Base-by-base conservation (phyloP, 2,797 vertebrate species). In the Eulemur mongoz region DNA sequence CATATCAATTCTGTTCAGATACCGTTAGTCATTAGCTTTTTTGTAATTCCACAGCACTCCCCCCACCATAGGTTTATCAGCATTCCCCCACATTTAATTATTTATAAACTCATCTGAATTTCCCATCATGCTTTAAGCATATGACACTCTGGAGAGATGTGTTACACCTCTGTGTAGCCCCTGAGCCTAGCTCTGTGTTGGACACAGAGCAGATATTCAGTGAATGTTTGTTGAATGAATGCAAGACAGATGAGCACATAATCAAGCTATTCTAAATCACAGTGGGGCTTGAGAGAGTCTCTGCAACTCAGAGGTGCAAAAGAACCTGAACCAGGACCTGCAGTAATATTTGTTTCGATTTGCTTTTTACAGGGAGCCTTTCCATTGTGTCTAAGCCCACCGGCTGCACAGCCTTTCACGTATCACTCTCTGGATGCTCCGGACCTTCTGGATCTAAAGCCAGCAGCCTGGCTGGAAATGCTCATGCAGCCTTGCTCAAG, bases 361-460 rank as follows among this genome's bases (percentile, higher is more conserved):
- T 63, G 2, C 1, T 75, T 82, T 92, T 78, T 48, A 43, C 14
- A 69, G 6, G 15, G 6, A 93, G 12, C 1, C 32, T 91, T 57
- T 27, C 3, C 18, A 25, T 50, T 84, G 38, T 52, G 14, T 96
- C 48, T 54, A 95, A 91, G 48, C 32, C 48, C 65, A 82, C 0
- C 87, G 84, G 43, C 69, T 50, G 5, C 79, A 73, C 13, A 84
- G 76, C 27, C 69, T 48, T 83, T 85, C 67, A 52, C 25, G 91
- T 65, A 85, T 89, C 65, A 43, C 17, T 87, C 50, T 93, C 69
- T 32, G 27, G 70, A 63, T 90, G 65, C 69, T 69, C 27, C 23
- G 70, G 30, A 72, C 48, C 48, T 93, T 76, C 65, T 63, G 17
- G 73, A 30, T 57, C 35, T 7, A 70, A 93, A 93, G 43, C 22